Evolutionary conservation across 2,797 vertebrate species (phyloP), one percentile per base, ranked within the genome.

Genomic region (Tachyglossus aculeatus): DNA sequence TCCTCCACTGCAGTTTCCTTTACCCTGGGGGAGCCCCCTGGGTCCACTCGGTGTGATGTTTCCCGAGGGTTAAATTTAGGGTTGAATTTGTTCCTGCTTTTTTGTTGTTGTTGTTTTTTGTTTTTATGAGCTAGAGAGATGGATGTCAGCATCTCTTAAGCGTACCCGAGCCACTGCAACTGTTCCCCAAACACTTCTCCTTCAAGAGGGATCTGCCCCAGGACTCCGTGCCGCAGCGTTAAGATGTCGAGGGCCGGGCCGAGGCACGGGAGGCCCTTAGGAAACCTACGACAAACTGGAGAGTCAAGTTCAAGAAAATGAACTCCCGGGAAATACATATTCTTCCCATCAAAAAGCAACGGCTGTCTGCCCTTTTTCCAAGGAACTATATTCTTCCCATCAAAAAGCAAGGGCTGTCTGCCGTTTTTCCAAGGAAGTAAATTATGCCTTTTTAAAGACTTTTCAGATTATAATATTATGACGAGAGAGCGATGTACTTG

Each of bases 141-240:
- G n/a, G n/a, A n/a, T n/a, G n/a, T n/a, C 1, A 1, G 44, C 56
- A 57, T 62, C 5, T 5, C 71, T 67, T 9, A 8, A 18, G 50
- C 59, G 10, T 57, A 54, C 67, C 0, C 89, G 94, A 95, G 67
- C 93, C 97, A 19, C 96, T 95, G 0, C 95, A 96, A 6, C 95
- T 97, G 55, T 98, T 96, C 75, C 97, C 96, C 61, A 97, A 97
- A 92, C 98, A 96, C 94, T 96, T 97, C 88, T 97, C 96, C 84
- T 96, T 97, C 86, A 97, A 96, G 83, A 94, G 94, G n/a, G n/a
- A n/a, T n/a, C n/a, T n/a, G n/a, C n/a, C n/a, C n/a, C n/a, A 95
- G 88, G 95, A 93, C 79, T 86, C 92, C 14, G 81, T 93, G 21
- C 88, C 94, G 80, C 95, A 95, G 87, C 94, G 94, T 69, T 96